Evolutionary conservation across 2,113 vertebrate genomes (phyloP), one percentile per base, ranked within the genome.

Genomic region (Psilopogon haemacephalus): DNA sequence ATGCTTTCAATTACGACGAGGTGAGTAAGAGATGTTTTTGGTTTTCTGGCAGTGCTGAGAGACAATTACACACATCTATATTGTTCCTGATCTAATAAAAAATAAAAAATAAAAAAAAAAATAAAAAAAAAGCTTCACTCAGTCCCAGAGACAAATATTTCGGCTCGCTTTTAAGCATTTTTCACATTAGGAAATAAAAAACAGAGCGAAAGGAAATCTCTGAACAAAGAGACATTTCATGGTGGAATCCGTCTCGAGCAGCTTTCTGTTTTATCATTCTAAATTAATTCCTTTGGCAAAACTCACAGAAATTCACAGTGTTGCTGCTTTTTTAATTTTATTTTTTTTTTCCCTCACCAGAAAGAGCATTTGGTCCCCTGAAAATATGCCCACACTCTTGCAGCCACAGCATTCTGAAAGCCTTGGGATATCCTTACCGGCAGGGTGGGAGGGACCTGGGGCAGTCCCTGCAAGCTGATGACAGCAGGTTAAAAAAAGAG

Each of bases 11-110:
- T 80, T 92, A 84, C 80, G 86, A 48, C 0, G 69, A 94, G 88
- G 92, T 91, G 93, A 91, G 63, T 70, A 68, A 93, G 90, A 94
- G 86, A 88, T 71, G 83, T 84, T 95, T 95, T 94, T 75, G 62
- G 52, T 81, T 93, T 94, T 83, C 62, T 95, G 68, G 88, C 1
- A 30, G 60, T 46, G 86, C 83, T 90, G 93, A 60, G 72, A 81
- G 83, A 93, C 91, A 95, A 95, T 93, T 84, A n/a, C 85, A 74
- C 55, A 88, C 7, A 12, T 95, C 88, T 84, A 10, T 80, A 80
- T 89, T 80, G 83, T 68, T 90, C 56, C 60, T 74, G 48, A 77
- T 84, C 46, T 70, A 60, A 89, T 94, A 65, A 88, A 85, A 74
- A 93, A n/a, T n/a, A n/a, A n/a, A n/a, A n/a, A n/a, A n/a, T n/a